Evolutionary conservation across 2,888 invertebrate genomes (phyloP).

Genomic region (Drosophila stalkeri): DNA sequence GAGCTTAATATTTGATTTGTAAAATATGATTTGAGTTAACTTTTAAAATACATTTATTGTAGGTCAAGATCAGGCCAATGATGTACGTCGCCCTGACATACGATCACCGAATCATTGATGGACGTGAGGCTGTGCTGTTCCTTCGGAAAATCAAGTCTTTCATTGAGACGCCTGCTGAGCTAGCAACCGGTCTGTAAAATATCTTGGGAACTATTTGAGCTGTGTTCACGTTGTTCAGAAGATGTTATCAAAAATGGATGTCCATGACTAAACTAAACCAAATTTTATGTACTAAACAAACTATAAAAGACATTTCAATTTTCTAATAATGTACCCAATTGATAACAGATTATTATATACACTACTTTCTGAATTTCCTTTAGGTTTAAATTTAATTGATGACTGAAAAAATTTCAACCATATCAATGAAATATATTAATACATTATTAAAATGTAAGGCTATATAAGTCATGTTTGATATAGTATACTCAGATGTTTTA

Average conservation of each 20-base stretch:
- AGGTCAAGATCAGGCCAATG: constrained; percentile 99
- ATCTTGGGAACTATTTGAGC: not conserved
- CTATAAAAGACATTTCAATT: not conserved
- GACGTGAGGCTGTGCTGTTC: constrained; percentile 99
- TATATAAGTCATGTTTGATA: no score
- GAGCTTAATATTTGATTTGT: not conserved
- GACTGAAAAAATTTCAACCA: not conserved
- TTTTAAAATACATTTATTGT: constrained; percentile 9
- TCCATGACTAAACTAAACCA: constrained; percentile 4
- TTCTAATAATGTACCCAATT: not conserved
- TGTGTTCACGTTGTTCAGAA: not conserved
- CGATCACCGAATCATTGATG: constrained; percentile 99
- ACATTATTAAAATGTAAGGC: no score
- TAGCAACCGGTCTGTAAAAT: constrained; percentile 95
- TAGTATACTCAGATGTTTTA: no score
- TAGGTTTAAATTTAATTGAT: not conserved
- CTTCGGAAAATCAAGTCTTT: constrained; percentile 97
- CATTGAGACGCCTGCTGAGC: constrained; percentile 97
- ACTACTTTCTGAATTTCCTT: not conserved
- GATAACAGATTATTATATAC: not conserved
- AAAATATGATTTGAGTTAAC: not conserved
- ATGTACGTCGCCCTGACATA: constrained; percentile 99
- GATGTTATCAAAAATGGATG: not conserved
- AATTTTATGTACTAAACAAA: constrained; percentile 30
- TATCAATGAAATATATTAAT: no score